Percentiles rank a stretch among this genome's conserved stretches.
phyloP scores from a whole-genome alignment of 1,140 invertebrate genomes.

The Drosophila ananassae region DNA sequence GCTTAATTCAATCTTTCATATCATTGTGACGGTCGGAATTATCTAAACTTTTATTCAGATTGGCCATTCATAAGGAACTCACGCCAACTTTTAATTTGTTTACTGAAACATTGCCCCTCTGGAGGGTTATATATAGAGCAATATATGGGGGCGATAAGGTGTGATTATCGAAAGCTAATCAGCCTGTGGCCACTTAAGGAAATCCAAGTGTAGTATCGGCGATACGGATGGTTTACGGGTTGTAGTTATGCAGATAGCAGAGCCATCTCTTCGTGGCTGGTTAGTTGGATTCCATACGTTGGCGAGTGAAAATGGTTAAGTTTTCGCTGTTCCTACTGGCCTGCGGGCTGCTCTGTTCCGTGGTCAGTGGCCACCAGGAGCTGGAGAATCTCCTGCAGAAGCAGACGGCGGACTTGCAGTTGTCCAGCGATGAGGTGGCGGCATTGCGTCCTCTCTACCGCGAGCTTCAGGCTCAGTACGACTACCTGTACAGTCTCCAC shows the following conservation, averaged over 20 bases:
- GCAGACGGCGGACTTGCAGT: slow-evolving; percentile 43
- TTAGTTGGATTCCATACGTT: slow-evolving; percentile 41
- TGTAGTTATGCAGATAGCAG: slow-evolving; percentile 23
- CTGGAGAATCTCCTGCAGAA: slow-evolving; percentile 49
- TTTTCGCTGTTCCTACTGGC: slow-evolving; percentile 33
- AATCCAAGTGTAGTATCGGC: slow-evolving; percentile 56
- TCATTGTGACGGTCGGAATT: not conserved
- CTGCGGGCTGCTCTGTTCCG: slow-evolving; percentile 11
- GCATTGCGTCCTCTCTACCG: slow-evolving; percentile 61
- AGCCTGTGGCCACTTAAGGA: slow-evolving; percentile 30
- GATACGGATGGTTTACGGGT: slow-evolving; percentile 49
- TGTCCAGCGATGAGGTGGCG: slow-evolving; percentile 56
- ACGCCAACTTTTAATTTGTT: slow-evolving; percentile 7
- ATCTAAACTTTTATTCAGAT: not conserved
- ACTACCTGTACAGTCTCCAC: slow-evolving; percentile 52
- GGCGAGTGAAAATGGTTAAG: slow-evolving; percentile 38
- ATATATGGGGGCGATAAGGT: slow-evolving; percentile 36
- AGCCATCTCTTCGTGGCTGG: not conserved
- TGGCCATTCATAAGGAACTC: slow-evolving; percentile 32
- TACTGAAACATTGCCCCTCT: slow-evolving; percentile 40
- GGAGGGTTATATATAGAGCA: slow-evolving; percentile 30
- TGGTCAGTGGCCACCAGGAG: slow-evolving; percentile 44
- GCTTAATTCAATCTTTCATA: slow-evolving; percentile 1
- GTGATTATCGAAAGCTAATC: slow-evolving; percentile 63
- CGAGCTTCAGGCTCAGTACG: slow-evolving; percentile 66